Evolutionary conservation across 2,113 vertebrate species (phyloP).

Genomic region (Callaeas wilsoni): DNA sequence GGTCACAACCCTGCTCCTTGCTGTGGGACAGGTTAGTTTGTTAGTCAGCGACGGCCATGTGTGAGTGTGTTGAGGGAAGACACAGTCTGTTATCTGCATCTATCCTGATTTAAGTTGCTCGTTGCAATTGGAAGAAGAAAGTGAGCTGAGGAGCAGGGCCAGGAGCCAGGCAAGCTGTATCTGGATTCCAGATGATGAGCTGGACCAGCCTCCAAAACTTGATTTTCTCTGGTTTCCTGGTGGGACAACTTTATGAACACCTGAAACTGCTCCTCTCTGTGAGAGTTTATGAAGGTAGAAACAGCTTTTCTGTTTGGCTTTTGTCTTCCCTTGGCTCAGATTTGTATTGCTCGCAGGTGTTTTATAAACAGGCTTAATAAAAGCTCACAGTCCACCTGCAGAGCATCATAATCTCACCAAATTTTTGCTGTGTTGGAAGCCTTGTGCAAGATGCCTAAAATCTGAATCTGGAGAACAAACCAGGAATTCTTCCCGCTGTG

Average conservation of each 20-base stretch:
- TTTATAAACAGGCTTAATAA: not conserved
- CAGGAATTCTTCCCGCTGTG: rapidly evolving
- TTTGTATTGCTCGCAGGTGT: not conserved
- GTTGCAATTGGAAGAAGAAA: not conserved
- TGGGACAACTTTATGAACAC: not conserved
- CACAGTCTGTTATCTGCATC: not conserved
- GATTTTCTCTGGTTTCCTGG: not conserved
- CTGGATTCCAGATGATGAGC: not conserved
- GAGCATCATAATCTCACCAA: not conserved
- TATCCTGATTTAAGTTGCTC: not conserved
- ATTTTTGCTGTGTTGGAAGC: not conserved
- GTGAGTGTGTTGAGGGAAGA: not conserved
- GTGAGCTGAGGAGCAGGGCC: not conserved
- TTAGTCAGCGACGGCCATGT: not conserved
- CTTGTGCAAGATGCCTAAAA: not conserved
- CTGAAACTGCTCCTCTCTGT: not conserved
- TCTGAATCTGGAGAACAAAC: not conserved
- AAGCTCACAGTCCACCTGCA: not conserved
- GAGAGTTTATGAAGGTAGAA: not conserved
- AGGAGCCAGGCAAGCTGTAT: not conserved
- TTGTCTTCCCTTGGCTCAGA: not conserved
- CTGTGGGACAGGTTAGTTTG: not conserved
- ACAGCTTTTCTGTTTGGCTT: not conserved
- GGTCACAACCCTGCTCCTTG: not conserved
- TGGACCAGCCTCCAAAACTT: not conserved